These are phyloP conservation scores for Lordiphosa andalusiaca DNA, from an alignment of 2,888 invertebrate genomes.

Conservation along the genomic window DNA sequence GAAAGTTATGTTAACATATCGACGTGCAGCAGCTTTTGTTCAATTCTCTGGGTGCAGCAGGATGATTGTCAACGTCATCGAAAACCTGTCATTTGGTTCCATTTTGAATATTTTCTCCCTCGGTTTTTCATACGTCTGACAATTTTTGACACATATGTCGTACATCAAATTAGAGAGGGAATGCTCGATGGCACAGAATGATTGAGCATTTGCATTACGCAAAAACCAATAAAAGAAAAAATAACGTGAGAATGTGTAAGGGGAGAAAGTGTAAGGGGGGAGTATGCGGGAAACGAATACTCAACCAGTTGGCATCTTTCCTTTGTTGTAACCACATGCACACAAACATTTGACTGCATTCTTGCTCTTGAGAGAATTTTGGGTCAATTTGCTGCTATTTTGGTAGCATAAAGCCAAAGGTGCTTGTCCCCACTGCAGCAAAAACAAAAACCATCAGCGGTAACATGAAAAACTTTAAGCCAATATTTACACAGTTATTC, in stretches of 20 bases:
- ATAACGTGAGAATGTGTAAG: neutral
- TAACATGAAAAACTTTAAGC: constrained; percentile 31
- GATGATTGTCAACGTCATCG: constrained; percentile 47
- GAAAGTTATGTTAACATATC: constrained; percentile 47
- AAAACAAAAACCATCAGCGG: constrained; percentile 14
- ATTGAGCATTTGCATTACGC: constrained; percentile 55
- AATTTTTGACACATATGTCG: constrained; percentile 63
- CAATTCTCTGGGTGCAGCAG: constrained; percentile 9
- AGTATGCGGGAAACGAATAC: neutral
- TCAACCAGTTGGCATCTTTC: constrained; percentile 1
- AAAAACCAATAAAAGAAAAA: constrained; percentile 31
- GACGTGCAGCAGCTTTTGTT: constrained; percentile 25
- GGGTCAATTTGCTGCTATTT: constrained; percentile 25
- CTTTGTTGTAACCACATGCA: neutral
- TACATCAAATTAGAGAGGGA: constrained; percentile 51
- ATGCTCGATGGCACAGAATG: constrained; percentile 39
- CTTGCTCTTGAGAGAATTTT: neutral
- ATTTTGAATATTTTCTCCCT: constrained; percentile 5
- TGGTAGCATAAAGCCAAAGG: constrained; percentile 18
- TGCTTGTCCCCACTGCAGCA: constrained; percentile 12
- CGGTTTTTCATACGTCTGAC: constrained; percentile 41
- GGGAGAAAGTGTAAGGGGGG: neutral
- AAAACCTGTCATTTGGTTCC: constrained; percentile 40
- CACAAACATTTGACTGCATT: constrained; percentile 1
- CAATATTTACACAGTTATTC: constrained; percentile 59